Conservation (phyloP, 2,113 vertebrate genomes). For the Chiloscyllium plagiosum region DNA sequence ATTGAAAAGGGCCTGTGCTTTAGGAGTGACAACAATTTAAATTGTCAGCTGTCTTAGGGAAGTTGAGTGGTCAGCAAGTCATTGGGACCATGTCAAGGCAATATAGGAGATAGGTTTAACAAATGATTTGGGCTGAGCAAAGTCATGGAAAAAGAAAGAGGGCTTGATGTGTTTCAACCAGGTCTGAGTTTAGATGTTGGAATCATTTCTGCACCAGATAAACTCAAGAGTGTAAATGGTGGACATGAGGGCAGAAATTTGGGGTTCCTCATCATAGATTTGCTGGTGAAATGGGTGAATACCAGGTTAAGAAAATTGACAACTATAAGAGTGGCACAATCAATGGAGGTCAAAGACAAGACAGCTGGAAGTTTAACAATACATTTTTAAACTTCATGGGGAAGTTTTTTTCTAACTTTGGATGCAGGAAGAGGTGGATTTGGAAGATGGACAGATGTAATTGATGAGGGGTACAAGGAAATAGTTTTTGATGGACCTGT, state of each 20-base stretch:
- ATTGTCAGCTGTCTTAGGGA: not conserved
- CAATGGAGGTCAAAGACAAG: not conserved
- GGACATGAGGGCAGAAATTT: not conserved
- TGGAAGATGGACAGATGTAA: not conserved
- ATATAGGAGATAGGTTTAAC: not conserved
- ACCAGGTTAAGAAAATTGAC: not conserved
- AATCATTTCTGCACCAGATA: not conserved
- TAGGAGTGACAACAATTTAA: not conserved
- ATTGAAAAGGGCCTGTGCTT: not conserved
- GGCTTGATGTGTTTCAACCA: not conserved
- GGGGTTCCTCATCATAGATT: not conserved
- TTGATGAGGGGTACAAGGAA: not conserved
- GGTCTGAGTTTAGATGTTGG: not conserved
- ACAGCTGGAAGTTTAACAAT: not conserved
- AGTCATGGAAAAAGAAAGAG: not conserved
- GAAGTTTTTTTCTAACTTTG: not conserved
- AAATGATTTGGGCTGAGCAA: no score
- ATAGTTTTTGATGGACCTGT: not conserved
- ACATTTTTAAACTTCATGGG: not conserved
- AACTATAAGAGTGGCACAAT: not conserved
- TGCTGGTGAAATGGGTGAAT: not conserved
- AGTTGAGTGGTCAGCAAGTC: not conserved
- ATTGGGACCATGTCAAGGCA: not conserved
- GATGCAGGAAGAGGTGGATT: not conserved
- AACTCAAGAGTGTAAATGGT: not conserved